Evolutionary conservation across 2,113 vertebrate species (phyloP).

Genomic region (Barbus barbus): DNA sequence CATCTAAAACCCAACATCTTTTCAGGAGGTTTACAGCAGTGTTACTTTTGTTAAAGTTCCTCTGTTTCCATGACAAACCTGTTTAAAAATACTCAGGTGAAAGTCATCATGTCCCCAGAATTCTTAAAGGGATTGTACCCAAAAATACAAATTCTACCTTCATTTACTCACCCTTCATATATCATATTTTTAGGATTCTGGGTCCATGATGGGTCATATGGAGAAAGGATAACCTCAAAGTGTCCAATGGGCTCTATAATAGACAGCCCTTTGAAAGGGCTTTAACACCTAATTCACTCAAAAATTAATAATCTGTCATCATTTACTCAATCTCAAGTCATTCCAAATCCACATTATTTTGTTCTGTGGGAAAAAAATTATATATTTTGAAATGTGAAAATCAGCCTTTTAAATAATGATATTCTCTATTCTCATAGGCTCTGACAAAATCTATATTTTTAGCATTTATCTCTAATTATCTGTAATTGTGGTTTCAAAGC

Average conservation of each 20-base stretch:
- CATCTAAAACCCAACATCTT: no score
- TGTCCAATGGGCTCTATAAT: constrained; percentile 28
- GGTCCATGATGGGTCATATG: not conserved
- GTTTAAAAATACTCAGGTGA: no score
- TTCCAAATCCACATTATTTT: not conserved
- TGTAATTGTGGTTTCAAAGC: no score
- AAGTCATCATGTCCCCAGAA: no score
- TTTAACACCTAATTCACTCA: not conserved
- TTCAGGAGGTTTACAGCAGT: no score
- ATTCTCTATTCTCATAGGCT: not conserved
- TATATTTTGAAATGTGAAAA: not conserved
- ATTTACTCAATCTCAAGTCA: not conserved
- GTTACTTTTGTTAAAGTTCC: no score
- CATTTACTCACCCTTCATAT: no score
- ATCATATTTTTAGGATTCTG: not conserved
- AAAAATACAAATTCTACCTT: no score
- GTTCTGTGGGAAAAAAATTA: not conserved
- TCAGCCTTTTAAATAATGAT: not conserved
- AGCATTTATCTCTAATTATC: not conserved
- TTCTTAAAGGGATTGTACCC: no score
- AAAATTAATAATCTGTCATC: not conserved
- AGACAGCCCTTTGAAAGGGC: no score
- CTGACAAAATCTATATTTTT: constrained; percentile 1
- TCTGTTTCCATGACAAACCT: no score
- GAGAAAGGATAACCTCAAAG: constrained; percentile 7